Evolutionary conservation across 2,797 vertebrate species (phyloP).

Genomic region (Gephyroberyx darwinii): DNA sequence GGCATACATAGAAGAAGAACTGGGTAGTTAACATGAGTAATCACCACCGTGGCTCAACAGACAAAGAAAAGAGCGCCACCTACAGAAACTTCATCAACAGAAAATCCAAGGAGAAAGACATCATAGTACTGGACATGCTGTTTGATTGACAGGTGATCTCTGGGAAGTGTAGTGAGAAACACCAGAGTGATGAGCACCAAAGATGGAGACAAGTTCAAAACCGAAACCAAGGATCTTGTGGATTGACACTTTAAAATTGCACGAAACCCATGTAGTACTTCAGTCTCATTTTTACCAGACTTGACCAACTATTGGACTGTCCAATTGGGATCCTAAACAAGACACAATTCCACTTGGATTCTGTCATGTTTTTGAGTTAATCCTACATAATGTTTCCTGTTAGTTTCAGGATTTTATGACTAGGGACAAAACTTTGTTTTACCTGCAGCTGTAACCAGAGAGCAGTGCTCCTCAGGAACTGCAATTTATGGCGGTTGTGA

Average conservation of each 20-base stretch:
- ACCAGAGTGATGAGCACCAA: no score
- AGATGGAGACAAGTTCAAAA: no score
- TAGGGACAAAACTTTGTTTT: constrained; percentile 61
- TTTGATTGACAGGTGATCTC: no score
- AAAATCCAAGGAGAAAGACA: no score
- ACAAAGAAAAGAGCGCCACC: no score
- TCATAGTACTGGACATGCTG: no score
- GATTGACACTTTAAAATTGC: not conserved
- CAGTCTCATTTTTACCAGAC: not conserved
- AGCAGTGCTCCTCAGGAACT: constrained; percentile 69
- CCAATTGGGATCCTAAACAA: not conserved
- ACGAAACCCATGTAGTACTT: not conserved
- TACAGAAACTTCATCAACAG: no score
- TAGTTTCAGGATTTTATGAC: not conserved
- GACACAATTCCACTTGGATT: not conserved
- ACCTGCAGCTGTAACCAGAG: constrained; percentile 83
- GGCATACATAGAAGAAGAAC: no score
- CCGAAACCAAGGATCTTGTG: no score
- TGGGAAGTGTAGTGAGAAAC: not conserved
- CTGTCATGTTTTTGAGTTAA: constrained; percentile 11
- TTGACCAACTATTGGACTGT: not conserved
- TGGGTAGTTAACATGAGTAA: no score
- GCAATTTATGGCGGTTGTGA: constrained; percentile 80
- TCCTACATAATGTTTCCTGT: not conserved
- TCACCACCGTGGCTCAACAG: no score